These are phyloP conservation scores for Catharus bicknelli DNA, from an alignment of 2,113 vertebrate genomes.

Conservation along the genomic window DNA sequence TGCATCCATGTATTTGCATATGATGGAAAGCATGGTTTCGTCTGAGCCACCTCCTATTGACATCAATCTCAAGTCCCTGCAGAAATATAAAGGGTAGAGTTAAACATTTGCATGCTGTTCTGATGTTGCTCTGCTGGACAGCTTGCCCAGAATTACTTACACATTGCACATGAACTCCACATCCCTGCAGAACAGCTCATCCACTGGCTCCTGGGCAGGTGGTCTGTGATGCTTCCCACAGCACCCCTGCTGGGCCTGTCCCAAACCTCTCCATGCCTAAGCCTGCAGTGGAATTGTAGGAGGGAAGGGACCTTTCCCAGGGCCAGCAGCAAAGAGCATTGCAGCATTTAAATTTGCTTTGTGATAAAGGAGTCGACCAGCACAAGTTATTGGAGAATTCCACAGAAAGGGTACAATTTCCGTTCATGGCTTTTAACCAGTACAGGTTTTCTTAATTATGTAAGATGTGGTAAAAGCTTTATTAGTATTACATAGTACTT, in stretches of 20 bases:
- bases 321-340: background rate
- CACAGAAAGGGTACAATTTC: background rate
- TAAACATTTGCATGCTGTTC: background rate
- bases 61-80: conserved; percentile 78
- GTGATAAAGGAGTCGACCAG: background rate
- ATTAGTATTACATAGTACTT: background rate
- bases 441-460: background rate
- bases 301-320: background rate
- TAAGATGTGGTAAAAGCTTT: background rate
- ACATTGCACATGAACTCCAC: rapidly evolving
- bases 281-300: background rate
- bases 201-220: background rate
- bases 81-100: background rate
- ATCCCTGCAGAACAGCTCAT: background rate
- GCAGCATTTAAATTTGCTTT: background rate
- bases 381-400: background rate
- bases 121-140: background rate
- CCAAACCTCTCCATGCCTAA: background rate
- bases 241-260: background rate
- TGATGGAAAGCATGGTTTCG: conserved; percentile 86
- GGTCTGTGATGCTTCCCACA: background rate
- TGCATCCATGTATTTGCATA: conserved; percentile 85
- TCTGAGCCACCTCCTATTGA: conserved; percentile 82
- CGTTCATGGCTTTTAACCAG: background rate
- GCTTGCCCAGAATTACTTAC: background rate